Base-by-base conservation (phyloP, 2,797 vertebrate species). In the Lepilemur ruficaudatus region DNA sequence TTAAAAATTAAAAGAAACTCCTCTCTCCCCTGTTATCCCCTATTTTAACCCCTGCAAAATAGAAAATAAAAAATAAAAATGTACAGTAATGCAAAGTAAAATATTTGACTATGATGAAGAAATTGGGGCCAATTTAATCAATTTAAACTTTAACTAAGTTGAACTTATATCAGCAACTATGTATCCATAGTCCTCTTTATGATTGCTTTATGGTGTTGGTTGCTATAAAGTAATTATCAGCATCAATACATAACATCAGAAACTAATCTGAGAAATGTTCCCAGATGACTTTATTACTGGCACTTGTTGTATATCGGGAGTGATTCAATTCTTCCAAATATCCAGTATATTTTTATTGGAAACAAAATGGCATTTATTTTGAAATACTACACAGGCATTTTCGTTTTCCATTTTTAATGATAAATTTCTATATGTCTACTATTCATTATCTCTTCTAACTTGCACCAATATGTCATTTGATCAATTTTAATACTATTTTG, bases 241-340 rank as follows among this genome's bases (percentile, higher is more conserved):
- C 95, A 97, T 75, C 41, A 94, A 92, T 61, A 0, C 32, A 90
- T 83, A 97, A 95, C 87, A 96, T 73, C 97, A 98, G 92, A 97
- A 98, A 97, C 76, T 97, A 97, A 98, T 95, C 94, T 97, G 82
- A 97, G 88, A 97, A 98, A 96, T 12, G 35, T 94, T 97, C 96
- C 95, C 96, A 3, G 41, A 91, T 98, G 96, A 96, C 93, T 85
- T 84, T 89, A 7, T 87, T 86, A 7, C 87, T 96, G 96, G 89
- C 78, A 94, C 1, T 2, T 30, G 57, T 41, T 97, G 78, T 95
- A 95, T 97, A 81, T 97, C 97, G 89, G 96, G 96, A 97, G 14
- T 0, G 0, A 91, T 97, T 92, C 67, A 98, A 93, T 89, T 82
- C 86, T 96, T 90, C 81, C 93, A 98, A 97, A 97, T 97, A 94